Percentiles rank a stretch among this genome's conserved stretches.
Conservation (phyloP, 2,888 invertebrate genomes). For the Lasioglossum morio region DNA sequence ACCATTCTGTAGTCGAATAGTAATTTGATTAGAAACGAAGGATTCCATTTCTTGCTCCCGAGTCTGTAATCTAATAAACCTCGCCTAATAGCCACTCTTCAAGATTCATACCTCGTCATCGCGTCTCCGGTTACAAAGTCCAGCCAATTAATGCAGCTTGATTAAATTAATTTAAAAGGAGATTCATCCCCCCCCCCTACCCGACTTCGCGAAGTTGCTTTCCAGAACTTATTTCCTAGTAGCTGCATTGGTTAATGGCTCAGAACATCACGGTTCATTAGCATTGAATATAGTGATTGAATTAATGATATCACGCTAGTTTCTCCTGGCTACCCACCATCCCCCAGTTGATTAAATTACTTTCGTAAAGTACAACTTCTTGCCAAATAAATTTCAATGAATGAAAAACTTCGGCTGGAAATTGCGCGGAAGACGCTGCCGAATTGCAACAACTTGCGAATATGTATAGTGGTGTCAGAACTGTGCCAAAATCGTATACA, state of each 20-base stretch:
- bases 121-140: not conserved
- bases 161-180: not conserved
- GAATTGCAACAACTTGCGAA: not conserved
- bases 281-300: slow-evolving; percentile 4
- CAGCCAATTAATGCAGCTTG: not conserved
- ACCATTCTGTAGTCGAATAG: not conserved
- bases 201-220: not conserved
- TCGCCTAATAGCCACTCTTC: not conserved
- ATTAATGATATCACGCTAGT: not conserved
- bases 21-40: not conserved
- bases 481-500: not conserved
- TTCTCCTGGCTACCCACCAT: not conserved
- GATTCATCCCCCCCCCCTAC: not conserved
- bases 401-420: not conserved
- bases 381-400: not conserved
- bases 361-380: not conserved
- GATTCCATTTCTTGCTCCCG: not conserved
- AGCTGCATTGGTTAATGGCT: slow-evolving; percentile 7
- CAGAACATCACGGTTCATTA: slow-evolving; percentile 7
- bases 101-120: not conserved
- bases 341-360: not conserved
- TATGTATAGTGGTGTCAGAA: not conserved
- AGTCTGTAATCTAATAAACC: not conserved
- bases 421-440: not conserved
- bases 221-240: not conserved